Conservation (phyloP, 2,113 vertebrate species). For the Struthio camelus region DNA sequence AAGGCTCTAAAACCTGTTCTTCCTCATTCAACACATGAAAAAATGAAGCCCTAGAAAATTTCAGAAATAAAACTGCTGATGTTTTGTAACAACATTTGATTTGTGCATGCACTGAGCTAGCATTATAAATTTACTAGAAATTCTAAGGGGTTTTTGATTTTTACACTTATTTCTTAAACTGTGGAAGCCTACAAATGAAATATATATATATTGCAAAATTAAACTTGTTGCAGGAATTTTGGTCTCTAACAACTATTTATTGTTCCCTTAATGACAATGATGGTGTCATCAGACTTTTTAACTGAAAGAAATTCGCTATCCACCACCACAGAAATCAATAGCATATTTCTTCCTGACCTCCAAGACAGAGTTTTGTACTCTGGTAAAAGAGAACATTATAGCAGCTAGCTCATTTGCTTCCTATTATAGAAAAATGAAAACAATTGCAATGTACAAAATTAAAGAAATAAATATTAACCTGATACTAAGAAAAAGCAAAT, state of each 20-base stretch:
- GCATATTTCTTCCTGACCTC: background rate
- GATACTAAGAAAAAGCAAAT: background rate
- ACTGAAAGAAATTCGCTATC: background rate
- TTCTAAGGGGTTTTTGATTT: background rate
- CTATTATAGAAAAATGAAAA: background rate
- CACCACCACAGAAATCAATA: background rate
- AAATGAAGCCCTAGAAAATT: background rate
- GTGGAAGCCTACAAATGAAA: background rate
- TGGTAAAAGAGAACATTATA: background rate
- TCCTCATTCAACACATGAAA: background rate
- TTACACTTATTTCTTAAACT: background rate
- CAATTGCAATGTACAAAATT: background rate
- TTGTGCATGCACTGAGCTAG: background rate
- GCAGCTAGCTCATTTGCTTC: background rate
- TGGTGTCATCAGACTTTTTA: background rate
- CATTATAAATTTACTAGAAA: background rate
- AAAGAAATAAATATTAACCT: background rate
- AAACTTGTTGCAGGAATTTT: background rate
- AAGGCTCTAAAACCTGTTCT: background rate
- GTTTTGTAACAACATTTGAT: background rate
- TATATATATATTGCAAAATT: background rate
- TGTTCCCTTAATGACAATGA: background rate
- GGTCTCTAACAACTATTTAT: background rate
- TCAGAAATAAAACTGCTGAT: background rate
- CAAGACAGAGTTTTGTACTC: background rate